Base-by-base conservation (phyloP, 2,797 vertebrate genomes). In the Diplodus sargus region DNA sequence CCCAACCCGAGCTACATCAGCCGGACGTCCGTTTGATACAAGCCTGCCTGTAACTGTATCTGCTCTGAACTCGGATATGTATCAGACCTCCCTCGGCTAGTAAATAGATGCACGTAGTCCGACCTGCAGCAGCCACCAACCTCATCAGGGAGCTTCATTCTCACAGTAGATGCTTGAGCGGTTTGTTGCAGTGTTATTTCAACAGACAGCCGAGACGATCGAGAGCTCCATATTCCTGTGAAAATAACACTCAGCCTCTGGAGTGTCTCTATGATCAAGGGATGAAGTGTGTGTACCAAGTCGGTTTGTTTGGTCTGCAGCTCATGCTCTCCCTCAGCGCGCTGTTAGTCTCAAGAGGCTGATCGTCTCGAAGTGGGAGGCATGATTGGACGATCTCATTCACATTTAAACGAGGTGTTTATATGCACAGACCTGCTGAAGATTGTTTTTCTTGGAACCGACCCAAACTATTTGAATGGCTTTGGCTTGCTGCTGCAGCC, bases 1-100 rank as follows among this genome's bases (percentile, higher is more conserved):
- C 70, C 85, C 49, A 49, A 54, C 9, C 54, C 39, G 74, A 78
- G 84, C 87, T 66, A 70, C 77, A 76, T 86, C 85, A 81, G 87
- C 85, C 84, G 74, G 87, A 92, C 74, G 80, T 89, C 81, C 86
- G 76, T 89, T 89, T 87, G 88, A 90, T 78, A 88, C 67, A 85
- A 83, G 81, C 77, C 87, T 57, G 72, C 58, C 62, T 94, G 94
- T 93, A 93, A 92, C 84, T 71, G 82, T 87, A 94, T 94, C 92
- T 90, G 78, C 78, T 78, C 74, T 91, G 89, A 87, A 73, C 89
- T 89, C 48, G 65, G 86, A 91, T 65, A 63, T 71, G 60, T 52
- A 56, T 75, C 78, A 64, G 79, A 39, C 83, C 64, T 77, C 66
- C 64, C 65, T 67, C 28, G 12, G 73, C 77, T 83, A 16, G 79